Percentiles rank a stretch among this genome's conserved stretches.
Conservation (phyloP, 2,888 invertebrate genomes). For the Drosophila barbarae region DNA sequence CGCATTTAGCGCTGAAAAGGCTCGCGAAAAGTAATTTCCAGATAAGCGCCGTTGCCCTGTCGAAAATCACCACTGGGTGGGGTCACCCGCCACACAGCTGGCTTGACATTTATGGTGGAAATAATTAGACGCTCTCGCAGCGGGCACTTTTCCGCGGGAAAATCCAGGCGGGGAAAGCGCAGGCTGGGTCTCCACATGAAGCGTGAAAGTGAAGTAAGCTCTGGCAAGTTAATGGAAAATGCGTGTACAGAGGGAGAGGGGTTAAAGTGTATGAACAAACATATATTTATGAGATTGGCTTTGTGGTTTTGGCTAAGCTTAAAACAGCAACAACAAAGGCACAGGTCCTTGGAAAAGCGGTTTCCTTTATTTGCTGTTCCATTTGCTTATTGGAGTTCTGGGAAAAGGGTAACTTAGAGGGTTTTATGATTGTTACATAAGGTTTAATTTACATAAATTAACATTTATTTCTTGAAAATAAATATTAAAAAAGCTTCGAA, state of each 20-base stretch:
- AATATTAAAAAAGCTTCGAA: no score
- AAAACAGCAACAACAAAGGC: constrained; percentile 7
- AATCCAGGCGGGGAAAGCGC: background rate
- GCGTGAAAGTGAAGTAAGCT: constrained; percentile 51
- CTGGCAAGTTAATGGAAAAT: constrained; percentile 26
- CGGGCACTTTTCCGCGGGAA: constrained; percentile 12
- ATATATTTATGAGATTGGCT: constrained; percentile 19
- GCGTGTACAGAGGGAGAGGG: constrained; percentile 8
- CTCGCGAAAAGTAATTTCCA: constrained; percentile 50
- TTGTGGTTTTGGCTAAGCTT: constrained; percentile 8
- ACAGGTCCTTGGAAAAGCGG: constrained; percentile 5
- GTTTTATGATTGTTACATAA: background rate
- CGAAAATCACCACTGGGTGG: constrained; percentile 19
- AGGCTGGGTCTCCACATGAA: constrained; percentile 21
- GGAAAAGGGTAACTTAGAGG: background rate
- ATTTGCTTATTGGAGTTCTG: constrained; percentile 9
- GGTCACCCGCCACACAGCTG: constrained; percentile 45
- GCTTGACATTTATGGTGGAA: constrained; percentile 68
- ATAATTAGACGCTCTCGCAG: constrained; percentile 64
- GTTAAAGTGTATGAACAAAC: constrained; percentile 25
- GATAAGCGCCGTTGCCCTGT: constrained; percentile 51
- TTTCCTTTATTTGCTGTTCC: constrained; percentile 7
- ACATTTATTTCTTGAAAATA: background rate
- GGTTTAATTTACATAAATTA: background rate
- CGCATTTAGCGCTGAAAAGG: constrained; percentile 56